Percentiles rank a stretch among this genome's conserved stretches.
Evolutionary conservation across 2,888 invertebrate genomes (phyloP).

Genomic region (Neria commutata): DNA sequence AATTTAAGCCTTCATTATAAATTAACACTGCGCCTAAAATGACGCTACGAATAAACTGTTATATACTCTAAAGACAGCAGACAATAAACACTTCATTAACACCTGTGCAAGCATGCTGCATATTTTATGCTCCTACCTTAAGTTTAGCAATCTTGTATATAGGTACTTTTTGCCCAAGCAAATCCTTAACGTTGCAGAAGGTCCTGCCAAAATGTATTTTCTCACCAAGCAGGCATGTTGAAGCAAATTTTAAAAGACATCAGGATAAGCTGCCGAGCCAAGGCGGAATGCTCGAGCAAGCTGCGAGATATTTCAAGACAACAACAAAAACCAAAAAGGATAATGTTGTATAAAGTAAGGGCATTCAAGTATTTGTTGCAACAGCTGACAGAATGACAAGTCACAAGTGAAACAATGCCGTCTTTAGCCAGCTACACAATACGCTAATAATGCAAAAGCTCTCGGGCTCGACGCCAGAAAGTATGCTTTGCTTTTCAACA

Average conservation of each 20-base stretch:
- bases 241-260: background rate
- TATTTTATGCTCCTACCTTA: too few relatives aligned
- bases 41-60: too few relatives aligned
- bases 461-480: too few relatives aligned
- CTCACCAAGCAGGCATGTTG: too few relatives aligned
- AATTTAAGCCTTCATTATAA: background rate
- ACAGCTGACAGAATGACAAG: conserved; percentile 51
- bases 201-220: too few relatives aligned
- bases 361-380: conserved; percentile 21
- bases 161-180: too few relatives aligned
- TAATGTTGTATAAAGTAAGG: conserved; percentile 8
- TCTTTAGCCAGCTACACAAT: background rate
- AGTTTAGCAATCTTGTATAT: too few relatives aligned
- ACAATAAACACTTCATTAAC: conserved; percentile 35
- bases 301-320: background rate
- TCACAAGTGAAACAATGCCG: conserved; percentile 18
- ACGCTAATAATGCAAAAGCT: background rate
- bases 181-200: too few relatives aligned
- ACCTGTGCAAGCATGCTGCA: background rate
- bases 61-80: conserved; percentile 5
- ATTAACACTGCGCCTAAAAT: background rate
- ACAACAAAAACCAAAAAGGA: background rate
- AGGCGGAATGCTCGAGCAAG: background rate
- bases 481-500: background rate
- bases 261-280: background rate